Percentiles rank a stretch among this genome's conserved stretches.
Conservation (phyloP, 2,113 vertebrate species). For the Crotophaga sulcirostris region DNA sequence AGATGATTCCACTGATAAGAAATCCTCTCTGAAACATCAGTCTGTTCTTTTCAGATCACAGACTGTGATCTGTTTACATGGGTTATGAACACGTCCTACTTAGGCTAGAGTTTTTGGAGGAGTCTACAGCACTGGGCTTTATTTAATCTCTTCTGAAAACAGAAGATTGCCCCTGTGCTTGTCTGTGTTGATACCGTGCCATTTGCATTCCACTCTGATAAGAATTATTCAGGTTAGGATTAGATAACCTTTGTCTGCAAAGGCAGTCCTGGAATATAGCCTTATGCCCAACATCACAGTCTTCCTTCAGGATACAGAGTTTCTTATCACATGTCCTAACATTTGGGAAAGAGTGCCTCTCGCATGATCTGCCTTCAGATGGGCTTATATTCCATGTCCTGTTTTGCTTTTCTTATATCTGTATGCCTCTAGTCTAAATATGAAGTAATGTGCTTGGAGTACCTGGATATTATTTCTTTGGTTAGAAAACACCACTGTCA, state of each 20-base stretch:
- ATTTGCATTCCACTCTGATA: neutral
- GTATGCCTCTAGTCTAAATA: neutral
- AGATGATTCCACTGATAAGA: neutral
- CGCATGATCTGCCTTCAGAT: neutral
- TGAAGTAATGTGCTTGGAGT: neutral
- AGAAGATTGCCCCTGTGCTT: neutral
- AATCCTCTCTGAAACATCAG: neutral
- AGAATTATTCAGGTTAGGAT: neutral
- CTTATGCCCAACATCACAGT: neutral
- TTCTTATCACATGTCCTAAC: neutral
- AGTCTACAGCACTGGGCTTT: neutral
- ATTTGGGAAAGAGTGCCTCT: neutral
- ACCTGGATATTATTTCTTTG: neutral
- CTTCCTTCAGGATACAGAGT: neutral
- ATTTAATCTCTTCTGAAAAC: neutral
- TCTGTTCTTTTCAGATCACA: neutral
- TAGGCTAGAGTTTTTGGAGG: neutral
- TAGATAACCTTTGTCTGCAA: neutral
- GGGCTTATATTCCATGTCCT: neutral
- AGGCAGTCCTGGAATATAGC: neutral
- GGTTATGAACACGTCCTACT: neutral
- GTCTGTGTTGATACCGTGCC: neutral
- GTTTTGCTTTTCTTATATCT: neutral
- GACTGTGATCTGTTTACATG: neutral
- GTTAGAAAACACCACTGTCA: fast-evolving